These are phyloP conservation scores for Sebastes minor DNA, from an alignment of 2,797 vertebrate genomes.

Conservation along the genomic window DNA sequence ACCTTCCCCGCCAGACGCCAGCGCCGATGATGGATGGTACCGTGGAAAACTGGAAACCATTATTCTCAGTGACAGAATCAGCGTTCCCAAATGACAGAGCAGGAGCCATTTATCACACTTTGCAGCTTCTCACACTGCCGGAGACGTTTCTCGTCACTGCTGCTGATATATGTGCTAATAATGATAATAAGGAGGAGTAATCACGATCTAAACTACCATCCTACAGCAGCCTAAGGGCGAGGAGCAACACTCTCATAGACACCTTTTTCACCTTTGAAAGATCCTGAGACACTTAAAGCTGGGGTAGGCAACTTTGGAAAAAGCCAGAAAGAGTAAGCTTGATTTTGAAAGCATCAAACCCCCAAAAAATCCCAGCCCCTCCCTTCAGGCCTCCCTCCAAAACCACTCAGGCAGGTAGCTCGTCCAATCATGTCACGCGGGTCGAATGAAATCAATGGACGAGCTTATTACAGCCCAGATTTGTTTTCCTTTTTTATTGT, in stretches of 20 bases:
- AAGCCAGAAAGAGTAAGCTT: too few relatives aligned
- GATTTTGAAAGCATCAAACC: too few relatives aligned
- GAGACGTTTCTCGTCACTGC: conserved; percentile 7
- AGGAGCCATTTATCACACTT: conserved; percentile 41
- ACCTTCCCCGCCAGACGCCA: conserved; percentile 43
- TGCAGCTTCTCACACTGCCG: conserved; percentile 40
- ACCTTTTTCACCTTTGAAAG: background rate
- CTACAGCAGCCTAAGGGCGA: conserved; percentile 26
- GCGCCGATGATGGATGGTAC: conserved; percentile 49
- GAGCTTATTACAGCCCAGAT: background rate
- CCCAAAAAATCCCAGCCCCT: too few relatives aligned
- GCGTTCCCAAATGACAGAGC: conserved; percentile 25
- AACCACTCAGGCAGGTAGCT: too few relatives aligned
- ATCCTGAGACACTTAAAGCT: background rate
- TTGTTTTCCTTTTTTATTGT: background rate
- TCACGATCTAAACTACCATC: conserved; percentile 11
- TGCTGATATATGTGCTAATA: conserved; percentile 22
- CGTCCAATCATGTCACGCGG: too few relatives aligned
- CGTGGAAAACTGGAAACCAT: conserved; percentile 39
- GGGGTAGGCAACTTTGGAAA: too few relatives aligned
- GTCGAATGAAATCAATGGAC: background rate
- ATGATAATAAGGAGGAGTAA: conserved; percentile 22
- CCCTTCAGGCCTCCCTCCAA: too few relatives aligned
- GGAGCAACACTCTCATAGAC: background rate
- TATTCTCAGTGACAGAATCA: conserved; percentile 37